Percentiles rank a stretch among this genome's conserved stretches.
Evolutionary conservation across 2,113 vertebrate species (phyloP).

Genomic region (Pao palembangensis): DNA sequence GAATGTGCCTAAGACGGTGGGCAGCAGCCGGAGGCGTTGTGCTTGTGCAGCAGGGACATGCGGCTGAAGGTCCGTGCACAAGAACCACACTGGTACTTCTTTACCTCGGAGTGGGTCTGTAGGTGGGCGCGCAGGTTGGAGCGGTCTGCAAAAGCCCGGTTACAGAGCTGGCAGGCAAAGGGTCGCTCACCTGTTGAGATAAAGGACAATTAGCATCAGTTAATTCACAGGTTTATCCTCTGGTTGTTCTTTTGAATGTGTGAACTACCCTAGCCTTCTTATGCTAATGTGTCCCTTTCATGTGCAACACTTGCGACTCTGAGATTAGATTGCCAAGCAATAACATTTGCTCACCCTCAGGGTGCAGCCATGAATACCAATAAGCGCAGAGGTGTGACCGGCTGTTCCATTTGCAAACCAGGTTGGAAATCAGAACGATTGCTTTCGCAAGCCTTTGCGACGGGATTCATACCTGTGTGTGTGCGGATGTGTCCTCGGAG

Average conservation of each 20-base stretch:
- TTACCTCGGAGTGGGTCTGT: slow-evolving; percentile 97
- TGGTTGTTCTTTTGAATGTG: slow-evolving; percentile 39
- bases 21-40: slow-evolving; percentile 84
- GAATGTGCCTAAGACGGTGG: slow-evolving; percentile 73
- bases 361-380: slow-evolving; percentile 52
- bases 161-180: slow-evolving; percentile 94
- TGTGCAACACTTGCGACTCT: slow-evolving; percentile 11
- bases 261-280: background rate
- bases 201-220: background rate
- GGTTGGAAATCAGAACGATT: slow-evolving; percentile 5
- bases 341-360: slow-evolving; percentile 46
- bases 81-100: slow-evolving; percentile 93
- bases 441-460: background rate
- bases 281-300: slow-evolving; percentile 30
- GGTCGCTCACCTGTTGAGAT: slow-evolving; percentile 85
- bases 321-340: slow-evolving; percentile 49
- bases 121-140: slow-evolving; percentile 96
- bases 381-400: slow-evolving; percentile 33
- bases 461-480: slow-evolving; percentile 83
- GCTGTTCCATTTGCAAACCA: slow-evolving; percentile 20
- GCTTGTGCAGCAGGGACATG: slow-evolving; percentile 97
- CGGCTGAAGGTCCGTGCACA: slow-evolving; percentile 97
- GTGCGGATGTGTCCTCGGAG: slow-evolving; percentile 96
- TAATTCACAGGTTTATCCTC: slow-evolving; percentile 4
- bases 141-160: slow-evolving; percentile 92